Evolutionary conservation across 2,888 invertebrate genomes (phyloP), one percentile per base, ranked within the genome.

Genomic region (Lasioglossum marginatum): DNA sequence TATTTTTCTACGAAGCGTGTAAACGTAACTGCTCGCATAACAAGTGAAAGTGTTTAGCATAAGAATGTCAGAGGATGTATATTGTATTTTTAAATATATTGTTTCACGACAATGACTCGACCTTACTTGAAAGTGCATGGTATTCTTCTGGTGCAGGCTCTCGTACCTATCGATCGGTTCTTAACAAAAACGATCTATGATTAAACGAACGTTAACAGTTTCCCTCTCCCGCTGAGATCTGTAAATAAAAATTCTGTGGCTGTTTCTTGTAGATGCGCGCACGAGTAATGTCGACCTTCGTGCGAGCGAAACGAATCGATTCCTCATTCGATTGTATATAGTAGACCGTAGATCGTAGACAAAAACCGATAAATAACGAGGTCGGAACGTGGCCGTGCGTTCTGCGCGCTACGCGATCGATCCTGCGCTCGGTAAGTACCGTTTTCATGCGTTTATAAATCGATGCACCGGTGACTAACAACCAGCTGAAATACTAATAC

Each of bases 351-450:
- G 71, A 81, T 71, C 68, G 48, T 80, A 80, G 40, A 70, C 52
- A 43, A 68, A 60, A 66, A 66, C 66, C 72, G 78, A 73, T 68
- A 37, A 23, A 37, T 37, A 37, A 63, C 43, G 78, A 77, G 77
- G 82, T 80, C 40, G 79, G 60, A 77, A 74, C 77, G 74, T 79
- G 86, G 78, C 52, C 70, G 34, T 80, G 52, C 79, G 63, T 78
- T 75, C 82, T 68, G 60, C 86, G 88, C 88, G 83, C 83, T 68
- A 48, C 86, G 88, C 88, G 84, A 71, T 77, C 72, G 87, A 73
- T 78, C 81, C 66, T 68, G 68, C 77, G 60, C 85, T 83, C 72
- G 92, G 92, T 92, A 91, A 92, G 92, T 92, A 91, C 85, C 76
- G 80, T 89, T 79, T 82, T 82, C 78, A 79, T 86, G 86, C 83